phyloP scores from a whole-genome alignment of 2,113 vertebrate genomes.

The Neotragus pygmaeus region DNA sequence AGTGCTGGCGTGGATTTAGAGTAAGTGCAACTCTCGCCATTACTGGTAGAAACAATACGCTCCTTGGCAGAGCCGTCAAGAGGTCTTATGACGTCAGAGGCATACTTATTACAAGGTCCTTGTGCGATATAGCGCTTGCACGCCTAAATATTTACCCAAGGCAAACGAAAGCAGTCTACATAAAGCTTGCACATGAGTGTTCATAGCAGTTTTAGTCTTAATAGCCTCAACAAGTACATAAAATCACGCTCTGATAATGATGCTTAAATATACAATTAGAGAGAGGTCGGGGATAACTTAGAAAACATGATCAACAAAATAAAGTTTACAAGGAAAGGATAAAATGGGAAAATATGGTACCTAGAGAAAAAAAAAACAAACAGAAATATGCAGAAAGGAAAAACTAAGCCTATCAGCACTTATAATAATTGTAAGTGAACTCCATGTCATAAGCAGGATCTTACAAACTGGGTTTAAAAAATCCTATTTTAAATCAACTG shows the following conservation, averaged over 20 bases:
- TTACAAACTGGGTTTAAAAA: background rate
- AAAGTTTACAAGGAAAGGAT: background rate
- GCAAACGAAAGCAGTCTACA: background rate
- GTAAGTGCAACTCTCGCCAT: accelerated
- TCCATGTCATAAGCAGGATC: background rate
- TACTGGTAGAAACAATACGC: accelerated
- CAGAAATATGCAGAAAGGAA: background rate
- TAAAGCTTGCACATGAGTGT: background rate
- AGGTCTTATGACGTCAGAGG: background rate
- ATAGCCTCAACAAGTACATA: background rate
- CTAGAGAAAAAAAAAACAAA: background rate
- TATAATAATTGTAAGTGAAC: background rate
- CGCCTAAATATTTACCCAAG: background rate
- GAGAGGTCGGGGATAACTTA: background rate
- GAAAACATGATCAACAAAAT: background rate
- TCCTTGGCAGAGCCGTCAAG: background rate
- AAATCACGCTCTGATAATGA: background rate
- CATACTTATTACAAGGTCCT: accelerated
- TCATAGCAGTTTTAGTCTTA: background rate
- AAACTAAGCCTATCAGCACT: background rate
- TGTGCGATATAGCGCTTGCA: accelerated
- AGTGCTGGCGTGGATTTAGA: background rate
- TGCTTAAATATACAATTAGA: background rate
- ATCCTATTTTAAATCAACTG: background rate
- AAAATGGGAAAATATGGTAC: background rate